Conservation (phyloP, 1,140 invertebrate species). For the Fragariocoptes setiger region DNA sequence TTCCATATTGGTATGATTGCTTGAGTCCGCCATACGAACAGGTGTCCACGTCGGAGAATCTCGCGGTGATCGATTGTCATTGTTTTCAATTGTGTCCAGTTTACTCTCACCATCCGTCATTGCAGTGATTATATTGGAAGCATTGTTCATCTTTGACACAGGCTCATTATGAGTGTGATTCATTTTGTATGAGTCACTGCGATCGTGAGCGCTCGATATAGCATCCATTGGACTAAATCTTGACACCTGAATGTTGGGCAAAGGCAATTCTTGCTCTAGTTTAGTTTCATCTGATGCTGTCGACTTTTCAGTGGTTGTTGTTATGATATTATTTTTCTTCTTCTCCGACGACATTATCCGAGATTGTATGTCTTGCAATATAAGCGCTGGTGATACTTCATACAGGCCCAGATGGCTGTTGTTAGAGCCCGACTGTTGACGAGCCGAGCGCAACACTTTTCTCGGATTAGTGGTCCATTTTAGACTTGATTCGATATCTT, state of each 20-base stretch:
- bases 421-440: too few relatives aligned
- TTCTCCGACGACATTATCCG: too few relatives aligned
- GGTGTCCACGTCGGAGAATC: not conserved
- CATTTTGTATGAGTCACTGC: not conserved
- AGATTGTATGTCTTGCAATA: too few relatives aligned
- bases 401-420: too few relatives aligned
- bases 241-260: not conserved
- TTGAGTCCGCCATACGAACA: not conserved
- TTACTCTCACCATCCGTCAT: not conserved
- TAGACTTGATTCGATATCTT: too few relatives aligned
- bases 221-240: not conserved
- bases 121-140: not conserved
- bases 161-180: not conserved
- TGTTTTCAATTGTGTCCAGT: not conserved
- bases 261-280: too few relatives aligned
- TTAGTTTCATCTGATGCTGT: too few relatives aligned
- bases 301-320: not conserved
- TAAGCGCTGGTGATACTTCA: too few relatives aligned
- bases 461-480: too few relatives aligned
- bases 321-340: too few relatives aligned
- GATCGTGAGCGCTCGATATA: not conserved
- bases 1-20: not conserved
- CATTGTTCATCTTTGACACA: not conserved
- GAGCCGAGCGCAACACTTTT: too few relatives aligned
- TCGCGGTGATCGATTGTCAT: too few relatives aligned